These are phyloP conservation scores for Cheumatopsyche charites DNA, from an alignment of 1,140 invertebrate species.

Conservation along the genomic window DNA sequence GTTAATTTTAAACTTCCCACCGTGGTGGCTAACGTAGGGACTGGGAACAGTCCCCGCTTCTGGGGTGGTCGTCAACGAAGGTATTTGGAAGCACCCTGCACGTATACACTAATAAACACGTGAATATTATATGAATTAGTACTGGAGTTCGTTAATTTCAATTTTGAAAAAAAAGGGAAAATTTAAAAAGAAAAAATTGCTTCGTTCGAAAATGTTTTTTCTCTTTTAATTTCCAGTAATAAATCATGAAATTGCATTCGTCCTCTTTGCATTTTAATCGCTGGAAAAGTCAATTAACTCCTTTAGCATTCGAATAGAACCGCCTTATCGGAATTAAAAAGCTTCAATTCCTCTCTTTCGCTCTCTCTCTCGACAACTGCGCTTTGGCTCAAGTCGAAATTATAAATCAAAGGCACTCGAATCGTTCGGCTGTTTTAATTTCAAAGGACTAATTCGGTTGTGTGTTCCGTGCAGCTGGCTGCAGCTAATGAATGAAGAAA, in stretches of 20 bases:
- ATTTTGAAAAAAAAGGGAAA: too few species aligned
- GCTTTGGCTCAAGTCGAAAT: constrained; percentile 1
- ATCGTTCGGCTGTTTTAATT: constrained; percentile 22
- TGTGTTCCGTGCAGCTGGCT: constrained; percentile 34
- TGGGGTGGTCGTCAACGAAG: not conserved
- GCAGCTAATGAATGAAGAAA: constrained; percentile 49
- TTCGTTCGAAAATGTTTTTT: too few species aligned
- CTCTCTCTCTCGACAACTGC: too few species aligned
- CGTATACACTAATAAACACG: not conserved
- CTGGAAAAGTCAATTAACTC: too few species aligned
- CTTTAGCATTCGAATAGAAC: too few species aligned
- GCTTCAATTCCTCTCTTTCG: too few species aligned
- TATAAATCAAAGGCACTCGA: constrained; percentile 22
- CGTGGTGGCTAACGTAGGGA: not conserved
- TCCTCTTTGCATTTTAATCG: not conserved
- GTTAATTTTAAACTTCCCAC: constrained; percentile 49
- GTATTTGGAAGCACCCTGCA: not conserved
- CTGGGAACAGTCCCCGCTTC: not conserved
- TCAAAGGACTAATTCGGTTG: constrained; percentile 21
- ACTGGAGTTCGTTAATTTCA: too few species aligned
- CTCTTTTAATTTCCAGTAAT: not conserved
- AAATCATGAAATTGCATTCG: not conserved
- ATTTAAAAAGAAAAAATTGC: too few species aligned
- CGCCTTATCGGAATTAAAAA: too few species aligned
- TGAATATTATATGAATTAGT: too few species aligned